A percentile compares a stretch with the other conserved stretches of the same genome.
Evolutionary conservation across 2,797 vertebrate species (phyloP).

Genomic region (Enteromius trimaculatus): DNA sequence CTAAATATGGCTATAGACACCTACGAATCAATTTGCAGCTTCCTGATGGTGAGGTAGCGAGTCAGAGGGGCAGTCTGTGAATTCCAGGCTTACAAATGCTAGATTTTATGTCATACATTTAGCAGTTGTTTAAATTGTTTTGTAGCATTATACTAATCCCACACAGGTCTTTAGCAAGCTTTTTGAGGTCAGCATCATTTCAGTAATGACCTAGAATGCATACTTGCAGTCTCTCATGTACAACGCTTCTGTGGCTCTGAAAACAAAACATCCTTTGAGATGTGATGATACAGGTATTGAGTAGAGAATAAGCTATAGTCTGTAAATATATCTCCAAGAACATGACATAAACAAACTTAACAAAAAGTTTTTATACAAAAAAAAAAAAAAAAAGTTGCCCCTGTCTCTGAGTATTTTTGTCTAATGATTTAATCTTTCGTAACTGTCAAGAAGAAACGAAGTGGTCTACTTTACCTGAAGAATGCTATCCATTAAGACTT

Average conservation of each 20-base stretch:
- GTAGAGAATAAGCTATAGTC: background rate
- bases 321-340: background rate
- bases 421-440: background rate
- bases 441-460: background rate
- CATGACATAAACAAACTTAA: no score
- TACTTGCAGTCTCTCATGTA: background rate
- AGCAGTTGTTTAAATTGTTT: background rate
- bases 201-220: background rate
- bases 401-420: background rate
- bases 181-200: conserved; percentile 6
- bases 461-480: background rate
- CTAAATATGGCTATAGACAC: conserved; percentile 14
- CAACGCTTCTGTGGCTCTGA: background rate
- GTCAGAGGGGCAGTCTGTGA: background rate
- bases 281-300: background rate
- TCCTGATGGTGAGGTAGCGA: conserved; percentile 1
- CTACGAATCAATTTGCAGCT: conserved; percentile 46
- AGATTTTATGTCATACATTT: background rate
- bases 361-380: background rate
- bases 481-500: background rate
- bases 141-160: background rate
- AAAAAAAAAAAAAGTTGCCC: background rate
- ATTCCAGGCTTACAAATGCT: conserved; percentile 14
- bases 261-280: background rate
- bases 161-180: background rate